phyloP scores from a whole-genome alignment of 2,888 invertebrate species.

The Parnassius glacialis region DNA sequence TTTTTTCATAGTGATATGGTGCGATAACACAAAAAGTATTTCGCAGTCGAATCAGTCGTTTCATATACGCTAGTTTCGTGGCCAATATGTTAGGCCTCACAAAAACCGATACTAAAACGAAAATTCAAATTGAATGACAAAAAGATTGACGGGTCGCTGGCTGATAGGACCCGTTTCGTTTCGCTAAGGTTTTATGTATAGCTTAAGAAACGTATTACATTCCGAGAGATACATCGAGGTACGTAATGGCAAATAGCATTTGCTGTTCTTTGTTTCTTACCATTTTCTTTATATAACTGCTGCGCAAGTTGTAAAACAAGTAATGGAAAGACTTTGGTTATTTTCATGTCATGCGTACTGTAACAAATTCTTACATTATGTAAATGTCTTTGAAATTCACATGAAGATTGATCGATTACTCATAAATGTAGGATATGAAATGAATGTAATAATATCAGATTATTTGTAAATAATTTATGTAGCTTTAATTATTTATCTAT shows the following conservation, averaged over 20 bases:
- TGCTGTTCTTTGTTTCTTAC: constrained; percentile 12
- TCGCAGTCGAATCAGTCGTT: not conserved
- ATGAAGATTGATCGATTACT: too few relatives aligned
- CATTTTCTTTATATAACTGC: constrained; percentile 2
- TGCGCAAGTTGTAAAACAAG: constrained; percentile 9
- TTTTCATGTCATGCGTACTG: too few relatives aligned
- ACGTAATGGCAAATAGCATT: constrained; percentile 19
- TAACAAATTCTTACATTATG: too few relatives aligned
- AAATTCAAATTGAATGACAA: constrained; percentile 76
- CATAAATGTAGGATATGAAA: too few relatives aligned
- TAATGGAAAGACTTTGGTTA: not conserved
- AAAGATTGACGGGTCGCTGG: constrained; percentile 73
- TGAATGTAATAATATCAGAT: too few relatives aligned
- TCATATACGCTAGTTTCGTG: constrained; percentile 14
- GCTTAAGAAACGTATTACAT: constrained; percentile 60
- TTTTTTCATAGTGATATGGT: too few relatives aligned
- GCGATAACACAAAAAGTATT: too few relatives aligned
- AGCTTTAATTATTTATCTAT: too few relatives aligned
- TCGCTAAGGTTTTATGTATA: constrained; percentile 54
- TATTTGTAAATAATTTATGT: too few relatives aligned
- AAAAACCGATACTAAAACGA: constrained; percentile 27
- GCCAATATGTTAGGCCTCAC: constrained; percentile 20
- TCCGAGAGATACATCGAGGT: constrained; percentile 30
- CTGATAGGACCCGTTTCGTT: constrained; percentile 69
- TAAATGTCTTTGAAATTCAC: too few relatives aligned